Percentiles rank a stretch among this genome's conserved stretches.
phyloP scores from a whole-genome alignment of 2,888 invertebrate genomes.

The Lithosia quadra region DNA sequence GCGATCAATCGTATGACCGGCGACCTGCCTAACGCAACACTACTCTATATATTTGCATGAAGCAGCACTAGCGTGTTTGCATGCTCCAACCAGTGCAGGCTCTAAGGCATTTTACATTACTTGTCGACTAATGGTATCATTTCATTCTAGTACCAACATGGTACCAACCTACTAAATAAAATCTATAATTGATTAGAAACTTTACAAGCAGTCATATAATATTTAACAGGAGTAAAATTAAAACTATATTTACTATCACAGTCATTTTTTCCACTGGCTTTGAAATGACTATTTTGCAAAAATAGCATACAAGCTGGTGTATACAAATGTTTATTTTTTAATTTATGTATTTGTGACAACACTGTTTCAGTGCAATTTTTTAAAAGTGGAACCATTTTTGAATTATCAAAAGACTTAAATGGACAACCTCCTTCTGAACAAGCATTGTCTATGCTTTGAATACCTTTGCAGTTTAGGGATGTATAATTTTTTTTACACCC shows the following conservation, averaged over 20 bases:
- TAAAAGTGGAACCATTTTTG: constrained; percentile 72
- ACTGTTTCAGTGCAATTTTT: constrained; percentile 52
- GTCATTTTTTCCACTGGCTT: constrained; percentile 23
- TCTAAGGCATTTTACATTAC: no score
- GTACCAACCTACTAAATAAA: neutral
- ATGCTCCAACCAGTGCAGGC: no score
- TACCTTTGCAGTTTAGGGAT: constrained; percentile 86
- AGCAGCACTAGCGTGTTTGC: no score
- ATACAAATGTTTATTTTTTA: constrained; percentile 62
- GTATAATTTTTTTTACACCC: constrained; percentile 88
- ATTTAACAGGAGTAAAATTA: constrained; percentile 79
- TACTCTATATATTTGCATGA: no score
- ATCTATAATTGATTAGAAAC: constrained; percentile 11
- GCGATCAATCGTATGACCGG: no score
- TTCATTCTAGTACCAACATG: no score
- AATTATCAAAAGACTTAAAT: constrained; percentile 86
- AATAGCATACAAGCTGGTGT: constrained; percentile 69
- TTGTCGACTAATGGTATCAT: no score
- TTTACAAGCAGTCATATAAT: constrained; percentile 60
- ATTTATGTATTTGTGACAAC: constrained; percentile 67
- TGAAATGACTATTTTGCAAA: constrained; percentile 50
- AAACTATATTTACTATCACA: constrained; percentile 67
- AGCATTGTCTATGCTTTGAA: constrained; percentile 85
- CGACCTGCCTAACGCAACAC: no score
- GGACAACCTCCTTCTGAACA: constrained; percentile 89